Evolutionary conservation across 2,888 invertebrate genomes (phyloP).

Genomic region (Rhimphoctona megacephalus): DNA sequence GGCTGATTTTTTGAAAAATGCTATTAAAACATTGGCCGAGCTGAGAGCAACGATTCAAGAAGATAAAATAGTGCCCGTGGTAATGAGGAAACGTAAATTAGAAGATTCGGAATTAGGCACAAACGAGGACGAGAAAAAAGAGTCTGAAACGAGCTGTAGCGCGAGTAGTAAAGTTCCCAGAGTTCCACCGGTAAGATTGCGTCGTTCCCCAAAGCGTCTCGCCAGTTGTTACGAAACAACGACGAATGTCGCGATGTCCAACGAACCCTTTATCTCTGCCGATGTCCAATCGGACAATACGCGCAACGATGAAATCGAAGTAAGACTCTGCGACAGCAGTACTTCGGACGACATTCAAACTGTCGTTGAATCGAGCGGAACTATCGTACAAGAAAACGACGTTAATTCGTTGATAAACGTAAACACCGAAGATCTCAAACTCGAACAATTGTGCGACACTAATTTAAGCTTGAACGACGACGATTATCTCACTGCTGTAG

Average conservation of each 20-base stretch:
- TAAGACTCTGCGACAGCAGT: slow-evolving; percentile 81
- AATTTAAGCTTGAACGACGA: slow-evolving; percentile 73
- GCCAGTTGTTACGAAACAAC: slow-evolving; percentile 32
- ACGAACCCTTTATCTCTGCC: slow-evolving; percentile 2
- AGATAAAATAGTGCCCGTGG: slow-evolving; percentile 11
- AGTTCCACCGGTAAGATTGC: slow-evolving; percentile 75
- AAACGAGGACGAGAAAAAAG: slow-evolving; percentile 24
- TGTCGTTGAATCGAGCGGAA: slow-evolving; percentile 18
- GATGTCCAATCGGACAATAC: slow-evolving; percentile 18
- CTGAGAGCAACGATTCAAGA: slow-evolving; percentile 77
- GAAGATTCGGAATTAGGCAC: slow-evolving; percentile 40
- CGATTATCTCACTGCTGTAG: slow-evolving; percentile 75
- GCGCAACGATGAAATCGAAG: slow-evolving; percentile 73
- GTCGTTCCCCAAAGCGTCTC: slow-evolving; percentile 70
- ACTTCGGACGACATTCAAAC: slow-evolving; percentile 74
- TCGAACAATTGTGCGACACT: slow-evolving; percentile 70
- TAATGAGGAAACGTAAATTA: slow-evolving; percentile 48
- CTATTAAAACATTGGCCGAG: slow-evolving; percentile 84
- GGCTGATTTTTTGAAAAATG: slow-evolving; percentile 69
- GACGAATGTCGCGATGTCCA: slow-evolving; percentile 3
- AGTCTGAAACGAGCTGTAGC: slow-evolving; percentile 42
- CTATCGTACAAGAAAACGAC: slow-evolving; percentile 50
- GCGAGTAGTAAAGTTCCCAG: slow-evolving; percentile 49
- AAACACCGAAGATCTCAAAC: slow-evolving; percentile 66
- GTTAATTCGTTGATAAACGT: slow-evolving; percentile 24